Conservation (phyloP, 2,113 vertebrate genomes). For the Calidris pugnax region DNA sequence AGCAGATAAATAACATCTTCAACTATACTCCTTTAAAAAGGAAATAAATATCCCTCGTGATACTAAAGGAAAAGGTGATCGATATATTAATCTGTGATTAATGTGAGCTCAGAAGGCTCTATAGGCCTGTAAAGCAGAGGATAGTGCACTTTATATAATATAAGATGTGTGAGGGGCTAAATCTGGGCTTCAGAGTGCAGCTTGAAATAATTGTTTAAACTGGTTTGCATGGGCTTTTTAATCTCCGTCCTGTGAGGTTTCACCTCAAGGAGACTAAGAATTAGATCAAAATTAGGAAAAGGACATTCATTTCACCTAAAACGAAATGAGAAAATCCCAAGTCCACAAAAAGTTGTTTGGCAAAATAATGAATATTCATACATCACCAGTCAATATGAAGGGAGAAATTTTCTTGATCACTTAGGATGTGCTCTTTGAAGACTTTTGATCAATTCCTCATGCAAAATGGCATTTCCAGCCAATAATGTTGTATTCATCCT, state of each 20-base stretch:
- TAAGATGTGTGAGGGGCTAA: background rate
- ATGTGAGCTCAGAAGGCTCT: background rate
- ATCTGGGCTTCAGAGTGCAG: background rate
- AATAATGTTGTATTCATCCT: background rate
- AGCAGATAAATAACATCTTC: background rate
- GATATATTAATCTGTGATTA: background rate
- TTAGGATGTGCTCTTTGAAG: conserved; percentile 8
- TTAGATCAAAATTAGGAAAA: conserved; percentile 7
- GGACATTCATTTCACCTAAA: background rate
- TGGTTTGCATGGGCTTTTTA: conserved; percentile 9
- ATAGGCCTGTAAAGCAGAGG: background rate
- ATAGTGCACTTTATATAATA: background rate
- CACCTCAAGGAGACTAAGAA: background rate
- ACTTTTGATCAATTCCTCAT: background rate
- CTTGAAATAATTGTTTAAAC: conserved; percentile 40
- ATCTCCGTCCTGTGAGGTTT: background rate
- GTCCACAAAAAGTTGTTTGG: background rate
- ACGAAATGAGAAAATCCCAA: background rate
- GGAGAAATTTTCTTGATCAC: background rate
- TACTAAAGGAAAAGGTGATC: background rate
- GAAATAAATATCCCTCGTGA: background rate
- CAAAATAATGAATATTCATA: background rate
- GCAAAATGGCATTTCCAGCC: background rate
- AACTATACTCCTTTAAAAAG: background rate
- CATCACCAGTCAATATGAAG: background rate